Base-by-base conservation (phyloP, 2,888 invertebrate genomes). In the Empis livida region DNA sequence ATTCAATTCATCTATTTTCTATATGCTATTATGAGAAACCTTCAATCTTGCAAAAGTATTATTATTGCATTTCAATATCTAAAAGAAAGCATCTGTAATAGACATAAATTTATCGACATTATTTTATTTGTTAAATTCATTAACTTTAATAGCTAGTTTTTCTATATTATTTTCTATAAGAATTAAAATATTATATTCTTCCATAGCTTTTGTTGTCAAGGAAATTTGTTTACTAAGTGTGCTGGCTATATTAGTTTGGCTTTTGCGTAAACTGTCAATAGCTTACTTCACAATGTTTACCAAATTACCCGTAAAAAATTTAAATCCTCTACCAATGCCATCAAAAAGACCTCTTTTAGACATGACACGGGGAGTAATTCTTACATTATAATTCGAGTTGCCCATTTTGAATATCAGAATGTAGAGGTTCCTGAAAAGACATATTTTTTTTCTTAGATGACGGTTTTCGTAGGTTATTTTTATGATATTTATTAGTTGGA, bases 401-500 rank as follows among this genome's bases (percentile, higher is more conserved):
- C 4, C n/a, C 13, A 35, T n/a, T 32, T 13, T 10, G 9, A 32
- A 5, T 32, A 32, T 35, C 5, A 35, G 13, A n/a, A 27, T 8
- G 23, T 8, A 9, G 9, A 27, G 23, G 9, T 27, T 27, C 23
- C 23, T 27, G 23, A 27, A 27, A 27, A 27, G 9, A 27, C 5
- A 35, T 35, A 8, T 35, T 13, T n/a, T 35, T 35, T n/a, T n/a
- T 11, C 10, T 35, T 35, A 35, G 35, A 35, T 43, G 30, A 45
- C 20, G 42, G 35, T 45, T 35, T 44, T 35, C 35, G 13, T 45
- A 48, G 37, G 16, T 45, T 48, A 13, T 42, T 47, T 47, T 47
- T 47, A 20, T 48, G 45, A 27, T 48, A 45, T 32, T 13, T 31
- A 8, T 15, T 42, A 6, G 17, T 20, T 8, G 20, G 27, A 5